Evolutionary conservation across 2,113 vertebrate genomes (phyloP).

Genomic region (Mirza zaza): DNA sequence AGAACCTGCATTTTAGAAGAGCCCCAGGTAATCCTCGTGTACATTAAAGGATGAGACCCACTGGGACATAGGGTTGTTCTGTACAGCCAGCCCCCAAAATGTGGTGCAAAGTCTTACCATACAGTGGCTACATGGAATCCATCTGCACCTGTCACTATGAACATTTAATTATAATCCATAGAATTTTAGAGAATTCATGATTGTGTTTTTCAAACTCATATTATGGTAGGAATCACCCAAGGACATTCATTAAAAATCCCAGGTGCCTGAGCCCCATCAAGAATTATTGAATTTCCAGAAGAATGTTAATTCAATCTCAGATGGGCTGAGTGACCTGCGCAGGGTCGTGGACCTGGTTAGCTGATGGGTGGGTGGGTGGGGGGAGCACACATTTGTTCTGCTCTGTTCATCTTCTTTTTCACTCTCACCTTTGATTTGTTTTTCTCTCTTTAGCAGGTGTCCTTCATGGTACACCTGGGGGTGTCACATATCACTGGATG

Average conservation of each 20-base stretch:
- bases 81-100: not conserved
- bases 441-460: not conserved
- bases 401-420: not conserved
- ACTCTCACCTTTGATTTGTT: not conserved
- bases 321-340: too few species aligned
- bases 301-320: too few species aligned
- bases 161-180: too few species aligned
- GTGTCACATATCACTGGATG: too few species aligned
- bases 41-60: not conserved
- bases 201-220: not conserved
- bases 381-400: not conserved
- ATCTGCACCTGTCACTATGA: not conserved
- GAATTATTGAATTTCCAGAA: not conserved
- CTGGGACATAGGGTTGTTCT: not conserved
- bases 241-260: not conserved
- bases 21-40: not conserved
- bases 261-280: not conserved
- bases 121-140: not conserved
- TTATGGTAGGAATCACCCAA: not conserved
- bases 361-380: not conserved
- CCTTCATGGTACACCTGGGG: not conserved
- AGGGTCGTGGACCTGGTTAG: too few species aligned
- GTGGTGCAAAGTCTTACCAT: not conserved
- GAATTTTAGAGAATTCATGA: not conserved
- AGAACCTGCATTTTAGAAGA: not conserved